Percentiles rank a stretch among this genome's conserved stretches.
Conservation (phyloP, 2,888 invertebrate genomes). For the Mythimna lalbum region DNA sequence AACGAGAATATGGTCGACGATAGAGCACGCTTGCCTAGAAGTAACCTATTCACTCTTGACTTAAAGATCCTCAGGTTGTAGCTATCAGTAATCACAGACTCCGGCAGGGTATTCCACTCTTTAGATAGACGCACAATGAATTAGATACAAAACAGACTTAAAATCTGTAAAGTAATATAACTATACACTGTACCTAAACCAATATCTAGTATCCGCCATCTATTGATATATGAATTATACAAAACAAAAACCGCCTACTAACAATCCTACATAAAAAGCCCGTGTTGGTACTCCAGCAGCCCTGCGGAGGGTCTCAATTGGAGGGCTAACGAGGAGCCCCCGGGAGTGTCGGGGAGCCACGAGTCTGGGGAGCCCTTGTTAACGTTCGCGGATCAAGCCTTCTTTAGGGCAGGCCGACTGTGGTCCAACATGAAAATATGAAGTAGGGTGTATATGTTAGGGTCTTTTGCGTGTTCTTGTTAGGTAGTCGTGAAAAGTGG, state of each 20-base stretch:
- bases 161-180: not conserved
- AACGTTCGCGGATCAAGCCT: slow-evolving; percentile 64
- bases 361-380: slow-evolving; percentile 53
- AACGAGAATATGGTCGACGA: too few species aligned
- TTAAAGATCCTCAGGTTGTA: too few species aligned
- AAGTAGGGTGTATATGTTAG: not conserved
- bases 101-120: too few species aligned
- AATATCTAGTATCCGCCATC: not conserved
- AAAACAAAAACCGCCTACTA: slow-evolving; percentile 30
- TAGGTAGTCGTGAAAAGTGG: not conserved
- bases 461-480: slow-evolving; percentile 8
- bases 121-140: too few species aligned
- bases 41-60: too few species aligned
- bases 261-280: slow-evolving; percentile 28
- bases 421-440: slow-evolving; percentile 32
- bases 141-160: not conserved
- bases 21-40: too few species aligned
- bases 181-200: not conserved
- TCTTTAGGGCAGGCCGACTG: slow-evolving; percentile 48
- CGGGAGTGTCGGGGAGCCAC: not conserved
- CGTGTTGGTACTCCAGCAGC: slow-evolving; percentile 41
- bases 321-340: slow-evolving; percentile 80
- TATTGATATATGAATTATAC: slow-evolving; percentile 41
- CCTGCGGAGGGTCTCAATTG: slow-evolving; percentile 72
- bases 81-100: too few species aligned